Percentiles rank a stretch among this genome's conserved stretches.
Evolutionary conservation across 2,113 vertebrate species (phyloP).

Genomic region (Ceyx melanurus): DNA sequence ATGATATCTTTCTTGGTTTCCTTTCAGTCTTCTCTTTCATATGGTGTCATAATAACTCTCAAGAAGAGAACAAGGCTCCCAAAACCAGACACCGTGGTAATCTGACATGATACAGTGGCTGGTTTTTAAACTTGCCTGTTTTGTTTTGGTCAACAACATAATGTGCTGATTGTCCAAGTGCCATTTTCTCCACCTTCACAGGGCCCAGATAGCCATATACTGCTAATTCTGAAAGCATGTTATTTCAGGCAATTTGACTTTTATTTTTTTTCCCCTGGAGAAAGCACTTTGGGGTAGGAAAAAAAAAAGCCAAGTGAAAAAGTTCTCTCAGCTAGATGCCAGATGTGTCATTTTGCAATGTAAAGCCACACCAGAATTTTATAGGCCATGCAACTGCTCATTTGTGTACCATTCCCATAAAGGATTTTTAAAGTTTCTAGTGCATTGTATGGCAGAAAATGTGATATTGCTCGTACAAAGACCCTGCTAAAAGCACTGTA

Average conservation of each 20-base stretch:
- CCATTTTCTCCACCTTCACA: background rate
- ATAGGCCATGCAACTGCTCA: background rate
- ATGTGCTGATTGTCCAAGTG: background rate
- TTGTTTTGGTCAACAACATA: slow-evolving; percentile 17
- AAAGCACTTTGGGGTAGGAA: background rate
- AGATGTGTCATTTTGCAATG: slow-evolving; percentile 7
- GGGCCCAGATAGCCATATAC: background rate
- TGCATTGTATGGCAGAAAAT: background rate
- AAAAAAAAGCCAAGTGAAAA: background rate
- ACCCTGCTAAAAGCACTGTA: background rate
- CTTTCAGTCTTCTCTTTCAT: background rate
- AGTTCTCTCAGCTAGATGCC: slow-evolving; percentile 6
- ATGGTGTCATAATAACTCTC: background rate
- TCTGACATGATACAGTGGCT: background rate
- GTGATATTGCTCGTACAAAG: background rate
- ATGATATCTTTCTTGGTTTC: slow-evolving; percentile 28
- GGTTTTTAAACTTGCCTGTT: slow-evolving; percentile 6
- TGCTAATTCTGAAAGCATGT: background rate
- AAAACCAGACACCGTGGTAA: background rate
- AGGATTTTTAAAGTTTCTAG: background rate
- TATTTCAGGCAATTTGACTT: background rate
- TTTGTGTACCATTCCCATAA: background rate
- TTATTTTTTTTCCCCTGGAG: background rate
- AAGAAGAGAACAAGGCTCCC: background rate
- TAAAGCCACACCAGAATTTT: slow-evolving; percentile 28